Evolutionary conservation across 2,113 vertebrate species (phyloP), one percentile per base, ranked within the genome.

Genomic region (Lepus timidus): DNA sequence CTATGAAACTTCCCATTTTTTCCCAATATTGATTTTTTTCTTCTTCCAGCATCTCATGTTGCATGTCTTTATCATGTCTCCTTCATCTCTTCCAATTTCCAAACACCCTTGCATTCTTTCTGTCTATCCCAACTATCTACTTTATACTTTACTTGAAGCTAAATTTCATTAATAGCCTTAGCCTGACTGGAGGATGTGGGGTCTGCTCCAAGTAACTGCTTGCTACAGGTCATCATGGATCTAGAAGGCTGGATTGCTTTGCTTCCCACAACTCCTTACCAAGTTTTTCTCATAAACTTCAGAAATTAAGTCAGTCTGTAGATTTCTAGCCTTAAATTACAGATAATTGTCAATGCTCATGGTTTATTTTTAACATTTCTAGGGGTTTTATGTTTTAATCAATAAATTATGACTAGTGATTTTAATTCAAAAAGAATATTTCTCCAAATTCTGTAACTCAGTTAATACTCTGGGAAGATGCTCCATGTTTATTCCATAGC

Each of bases 341-440:
- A 82, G n/a, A 65, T 51, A 62, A 12, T 70, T 95, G 74, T 80
- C 1, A 91, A 65, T 23, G 71, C 31, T 82, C 11, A n/a, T 71
- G 70, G 12, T 88, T 95, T 58, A 36, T 52, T 36, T 90, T 92
- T 73, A 74, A 81, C 44, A 9, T 52, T 68, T 81, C 52, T 36
- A 86, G 29, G 70, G 8, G 39, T 83, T 93, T 94, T 39, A 55
- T 39, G 81, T 61, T 93, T 82, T 62, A 81, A 19, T 90, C 9
- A 80, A 9, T 82, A 85, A 67, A 80, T 76, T 83, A 79, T 76
- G 8, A n/a, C 80, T 73, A 44, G 2, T 10, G 81, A 70, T 29
- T 92, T 90, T 80, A 90, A 75, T 81, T 88, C 4, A 88, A 29
- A 68, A 76, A 85, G 31, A 22, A n/a, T 73, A 39, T 13, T 91